Base-by-base conservation (phyloP, 2,113 vertebrate genomes). In the Ploceus nigricollis region DNA sequence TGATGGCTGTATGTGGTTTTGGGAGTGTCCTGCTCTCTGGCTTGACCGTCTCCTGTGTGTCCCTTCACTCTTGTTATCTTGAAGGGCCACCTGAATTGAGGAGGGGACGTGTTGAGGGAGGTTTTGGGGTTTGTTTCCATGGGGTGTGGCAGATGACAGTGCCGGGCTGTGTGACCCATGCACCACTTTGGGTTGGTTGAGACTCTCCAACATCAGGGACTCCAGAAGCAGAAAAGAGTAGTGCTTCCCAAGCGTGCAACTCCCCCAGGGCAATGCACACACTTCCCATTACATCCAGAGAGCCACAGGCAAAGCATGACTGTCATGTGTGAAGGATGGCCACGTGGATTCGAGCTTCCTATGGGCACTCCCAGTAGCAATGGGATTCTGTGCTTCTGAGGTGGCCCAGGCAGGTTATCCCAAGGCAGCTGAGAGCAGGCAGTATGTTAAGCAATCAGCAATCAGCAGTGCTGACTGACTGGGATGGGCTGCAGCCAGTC, bases 321-420 rank as follows among this genome's bases (percentile, higher is more conserved):
- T 78, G 31, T 30, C 2, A 2, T 17, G 31, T 40, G 56, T n/a
- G 42, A 88, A 56, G 44, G 61, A 58, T 31, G 42, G 28, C 27
- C 61, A 28, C 0, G 0, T 11, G 15, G 31, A 45, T 92, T 48
- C 0, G 0, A 70, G 37, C 31, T 82, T 82, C 66, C 39, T 2
- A 0, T 5, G 5, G 57, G 25, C 23, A 37, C 3, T 75, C 44
- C 51, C 44, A 24, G 80, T 18, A 63, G 57, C 39, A 76, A 22
- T 27, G 27, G 33, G 30, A 76, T 35, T 79, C 14, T 70, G 4
- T 73, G 56, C 37, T 85, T 78, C 42, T 50, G 22, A 31, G 42
- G 37, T 58, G 39, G 79, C 61, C 61, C 47, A 37, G 33, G 23
- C 4, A 31, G n/a, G 65, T 82, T 53, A 28, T 75, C 47, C 51